Evolutionary conservation across 2,113 vertebrate genomes (phyloP), one percentile per base, ranked within the genome.

Genomic region (Aegotheles bennettii): DNA sequence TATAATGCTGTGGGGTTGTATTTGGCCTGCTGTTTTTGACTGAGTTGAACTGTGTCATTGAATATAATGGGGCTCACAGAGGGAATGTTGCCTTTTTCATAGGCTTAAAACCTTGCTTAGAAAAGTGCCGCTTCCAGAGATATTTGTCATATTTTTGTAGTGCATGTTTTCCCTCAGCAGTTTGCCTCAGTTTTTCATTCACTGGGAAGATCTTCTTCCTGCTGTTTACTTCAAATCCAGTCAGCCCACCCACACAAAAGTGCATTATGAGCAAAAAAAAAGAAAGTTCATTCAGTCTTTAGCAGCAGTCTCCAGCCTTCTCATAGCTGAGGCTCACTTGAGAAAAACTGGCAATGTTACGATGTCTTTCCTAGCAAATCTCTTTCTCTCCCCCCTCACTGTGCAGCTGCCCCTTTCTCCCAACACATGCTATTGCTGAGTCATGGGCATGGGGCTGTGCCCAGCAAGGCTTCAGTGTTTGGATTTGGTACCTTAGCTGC

Each of bases 121-220:
- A 48, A 42, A 84, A 80, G 51, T 60, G 42, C 26, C 40, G 45
- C 68, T 94, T 92, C 23, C 47, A 71, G 36, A 92, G 54, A 47
- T 59, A 63, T 78, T 90, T 94, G 65, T 69, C 29, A 1, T 83
- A 19, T 36, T 70, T 87, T 45, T 65, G 24, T 36, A 59, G 28
- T 25, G 29, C 40, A 89, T 88, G 43, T 68, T 92, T 96, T 86
- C 63, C 47, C 68, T 71, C 51, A 74, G 57, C 60, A 74, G 86
- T 91, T n/a, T n/a, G n/a, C n/a, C n/a, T 70, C 56, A 71, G 68
- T 60, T 94, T 88, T 86, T 90, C 73, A 71, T 86, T 94, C 59
- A 84, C 76, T 56, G 68, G 56, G 60, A 84, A 93, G 90, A 76
- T 74, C 48, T 53, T 77, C 63, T 81, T 89, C 76, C 29, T 96